Base-by-base conservation (phyloP, 2,113 vertebrate genomes). In the Furnarius figulus region DNA sequence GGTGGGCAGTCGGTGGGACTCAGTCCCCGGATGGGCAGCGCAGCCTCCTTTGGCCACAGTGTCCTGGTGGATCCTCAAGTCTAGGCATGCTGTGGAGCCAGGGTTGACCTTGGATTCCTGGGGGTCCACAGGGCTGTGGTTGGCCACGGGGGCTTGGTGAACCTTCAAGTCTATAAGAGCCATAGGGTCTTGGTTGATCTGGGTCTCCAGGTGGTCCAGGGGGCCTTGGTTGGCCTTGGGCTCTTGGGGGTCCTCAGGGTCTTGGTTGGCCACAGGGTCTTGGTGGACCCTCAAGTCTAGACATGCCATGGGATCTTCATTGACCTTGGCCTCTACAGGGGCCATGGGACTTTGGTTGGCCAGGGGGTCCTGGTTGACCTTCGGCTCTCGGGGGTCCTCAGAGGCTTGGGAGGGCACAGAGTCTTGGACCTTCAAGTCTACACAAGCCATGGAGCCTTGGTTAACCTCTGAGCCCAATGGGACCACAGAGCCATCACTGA, bases 11-110 rank as follows among this genome's bases (percentile, higher is more conserved):
- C 0, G 62, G 27, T 4, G 25, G 87, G 8, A 3, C 50, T 21
- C 2, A 5, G 62, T 5, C 4, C 31, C 67, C 1, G 0, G 67
- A 2, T 0, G 21, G 6, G 56, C 9, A 1, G 10, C 0, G 49
- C 37, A 1, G 61, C 14, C 14, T 1, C 4, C 14, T 24, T 1
- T 0, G 67, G 68, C 9, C 9, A 0, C 0, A 0, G 47, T 0
- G 44, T 7, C 50, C 10, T 0, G 10, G 11, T 14, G 52, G 58
- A 8, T 20, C 44, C 66, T 19, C 19, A 0, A 7, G 27, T 7
- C 9, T 1, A 0, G 10, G 1, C 28, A 3, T 1, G 22, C 65
- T 28, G 0, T 1, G 15, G 71, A 33, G 50, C 23, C 0, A 2
- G 0, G 23, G 46, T 15, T 3, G 52, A 6, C 70, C 63, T 14